Evolutionary conservation across 2,113 vertebrate species (phyloP).

Genomic region (Ammodytes marinus): DNA sequence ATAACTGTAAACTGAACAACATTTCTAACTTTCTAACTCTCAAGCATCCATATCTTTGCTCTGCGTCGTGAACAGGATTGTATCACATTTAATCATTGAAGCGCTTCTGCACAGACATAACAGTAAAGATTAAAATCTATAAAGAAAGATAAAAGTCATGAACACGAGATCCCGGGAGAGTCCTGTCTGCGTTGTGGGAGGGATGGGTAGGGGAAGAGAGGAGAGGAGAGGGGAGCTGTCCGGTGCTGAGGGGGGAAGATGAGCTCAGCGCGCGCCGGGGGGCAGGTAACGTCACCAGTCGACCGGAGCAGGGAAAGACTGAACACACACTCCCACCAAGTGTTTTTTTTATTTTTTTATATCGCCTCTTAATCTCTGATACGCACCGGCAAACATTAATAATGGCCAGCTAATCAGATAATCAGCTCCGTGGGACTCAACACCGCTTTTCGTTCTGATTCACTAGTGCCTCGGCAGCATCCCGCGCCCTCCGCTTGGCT

Average conservation of each 20-base stretch:
- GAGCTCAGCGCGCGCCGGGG: slow-evolving; percentile 68
- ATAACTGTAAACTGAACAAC: not conserved
- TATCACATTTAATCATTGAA: not conserved
- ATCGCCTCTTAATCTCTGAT: slow-evolving; percentile 28
- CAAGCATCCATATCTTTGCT: not conserved
- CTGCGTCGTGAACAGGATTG: not conserved
- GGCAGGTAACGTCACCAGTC: slow-evolving; percentile 75
- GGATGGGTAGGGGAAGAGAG: slow-evolving; percentile 30
- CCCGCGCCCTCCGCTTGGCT: slow-evolving; percentile 64
- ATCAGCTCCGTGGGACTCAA: slow-evolving; percentile 50
- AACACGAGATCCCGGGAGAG: not conserved
- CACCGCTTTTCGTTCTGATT: slow-evolving; percentile 4
- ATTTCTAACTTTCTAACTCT: not conserved
- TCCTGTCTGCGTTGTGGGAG: not conserved
- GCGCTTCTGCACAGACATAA: not conserved
- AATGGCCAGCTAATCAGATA: slow-evolving; percentile 58
- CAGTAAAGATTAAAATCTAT: not conserved
- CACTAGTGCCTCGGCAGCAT: slow-evolving; percentile 54
- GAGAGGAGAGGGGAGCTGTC: slow-evolving; percentile 41
- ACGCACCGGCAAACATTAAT: slow-evolving; percentile 11
- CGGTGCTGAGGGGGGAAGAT: slow-evolving; percentile 61
- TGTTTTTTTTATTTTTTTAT: slow-evolving; percentile 1
- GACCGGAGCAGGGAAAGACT: slow-evolving; percentile 52
- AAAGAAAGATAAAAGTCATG: not conserved
- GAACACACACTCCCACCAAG: slow-evolving; percentile 49